Base-by-base conservation (phyloP, 2,888 invertebrate species). In the Chrysomela aeneicollis region DNA sequence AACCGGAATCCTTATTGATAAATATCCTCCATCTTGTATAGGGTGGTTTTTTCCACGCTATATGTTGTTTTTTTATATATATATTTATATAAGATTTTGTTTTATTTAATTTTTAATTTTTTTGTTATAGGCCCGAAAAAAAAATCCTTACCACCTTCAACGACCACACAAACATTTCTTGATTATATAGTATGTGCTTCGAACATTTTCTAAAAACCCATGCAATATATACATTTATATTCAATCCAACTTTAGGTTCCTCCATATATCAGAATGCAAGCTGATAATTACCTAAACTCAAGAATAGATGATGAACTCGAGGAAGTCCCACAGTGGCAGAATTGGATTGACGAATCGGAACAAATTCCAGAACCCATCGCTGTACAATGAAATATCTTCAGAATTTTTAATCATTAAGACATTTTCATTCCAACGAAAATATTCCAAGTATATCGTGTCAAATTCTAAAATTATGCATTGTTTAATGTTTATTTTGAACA, bases 321-420 rank as follows among this genome's bases (percentile, higher is more conserved):
- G 22, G 61, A 69, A 21, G 61, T 69, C n/a, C 70, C 70, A 52
- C 71, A 73, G 42, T 77, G 76, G 76, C 68, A 69, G 5, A 73
- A 76, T 47, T 78, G 77, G 77, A 73, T 72, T 8, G 75, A 78
- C 57, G 74, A 72, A 51, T 71, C 73, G 37, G 77, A 76, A 66
- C 77, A 77, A 2, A 65, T 75, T 19, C 47, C 70, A 53, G 75
- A 75, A 64, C 75, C 75, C 8, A 73, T 78, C 47, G 78, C 78
- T 5, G 71, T 77, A 50, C 74, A 76, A 65, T 78, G 73, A 72
- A 64, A 49, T 55, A 37, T 30, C 17, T 19, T 19, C 15, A 2
- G 17, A 35, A 35, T 6, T 35, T 12, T 10, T 35, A 2, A 35
- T 3, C 10, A 35, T 3, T 35, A 35, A 9, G 35, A 6, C 12